Evolutionary conservation across 2,113 vertebrate genomes (phyloP), one percentile per base, ranked within the genome.

Genomic region (Erythrolamprus reginae): DNA sequence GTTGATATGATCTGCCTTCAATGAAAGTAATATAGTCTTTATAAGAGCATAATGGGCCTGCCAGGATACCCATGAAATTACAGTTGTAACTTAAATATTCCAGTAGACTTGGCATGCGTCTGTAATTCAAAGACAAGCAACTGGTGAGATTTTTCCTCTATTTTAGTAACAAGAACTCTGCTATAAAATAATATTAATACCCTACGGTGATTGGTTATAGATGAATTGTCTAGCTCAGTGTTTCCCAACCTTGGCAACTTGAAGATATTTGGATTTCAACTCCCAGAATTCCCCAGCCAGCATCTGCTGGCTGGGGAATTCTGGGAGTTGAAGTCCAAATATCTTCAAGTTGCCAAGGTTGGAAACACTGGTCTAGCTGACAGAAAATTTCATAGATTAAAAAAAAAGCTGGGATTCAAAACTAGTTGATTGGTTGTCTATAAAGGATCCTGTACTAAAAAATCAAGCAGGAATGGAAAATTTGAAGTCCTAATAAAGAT

Each of bases 41-140:
- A 97, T 99, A 99, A 91, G 99, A 99, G 97, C 98, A 99, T 52
- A 98, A 98, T 1, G 99, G 99, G 82, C 99, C 99, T 0, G 98
- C 98, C 97, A 99, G 97, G 97, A 99, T 99, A 90, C 99, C 98
- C 99, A 99, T 98, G 97, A 99, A 99, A 98, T 99, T 99, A 96
- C 98, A 99, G 96, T 98, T 99, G 97, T 99, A 99, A 96, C 99
- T 99, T 93, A 99, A 95, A 96, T 99, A 99, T 96, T 99, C 99
- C 97, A 99, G 96, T 84, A 98, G 97, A 96, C 98, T 99, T 90
- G 99, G 99, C 98, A 99, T 99, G 95, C 97, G 98, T 96, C 99
- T 99, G 97, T 4, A 97, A 95, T 90, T 89, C 55, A 95, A 96
- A 97, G 91, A 96, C 89, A 92, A 53, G 92, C 92, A 93, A 86